A percentile compares a stretch with the other conserved stretches of the same genome.
phyloP scores from a whole-genome alignment of 2,797 vertebrate genomes.

The Cossypha polioptera region DNA sequence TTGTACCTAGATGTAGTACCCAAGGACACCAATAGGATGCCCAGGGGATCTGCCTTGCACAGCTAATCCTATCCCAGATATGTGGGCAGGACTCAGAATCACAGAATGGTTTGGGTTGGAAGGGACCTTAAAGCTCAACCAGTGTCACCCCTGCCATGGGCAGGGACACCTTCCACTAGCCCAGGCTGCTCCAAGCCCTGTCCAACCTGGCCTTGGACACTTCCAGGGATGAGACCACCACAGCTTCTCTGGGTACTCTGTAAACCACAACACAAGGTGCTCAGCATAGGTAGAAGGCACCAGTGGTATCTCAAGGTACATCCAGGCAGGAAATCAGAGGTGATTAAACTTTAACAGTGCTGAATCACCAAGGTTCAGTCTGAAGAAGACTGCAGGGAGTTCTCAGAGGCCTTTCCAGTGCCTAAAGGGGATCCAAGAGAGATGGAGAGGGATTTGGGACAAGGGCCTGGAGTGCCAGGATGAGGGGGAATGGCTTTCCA shows the following conservation, averaged over 20 bases:
- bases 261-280: neutral
- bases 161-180: neutral
- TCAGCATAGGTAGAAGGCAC: neutral
- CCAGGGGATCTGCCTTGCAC: neutral
- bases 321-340: neutral
- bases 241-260: neutral
- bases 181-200: fast-evolving
- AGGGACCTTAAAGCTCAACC: neutral
- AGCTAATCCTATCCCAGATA: neutral
- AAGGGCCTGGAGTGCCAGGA: neutral
- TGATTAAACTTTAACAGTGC: neutral
- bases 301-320: neutral
- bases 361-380: neutral
- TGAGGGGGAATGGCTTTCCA: neutral
- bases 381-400: neutral
- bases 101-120: neutral
- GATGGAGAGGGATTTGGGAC: neutral
- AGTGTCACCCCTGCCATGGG: neutral
- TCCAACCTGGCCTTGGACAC: neutral
- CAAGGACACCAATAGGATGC: neutral
- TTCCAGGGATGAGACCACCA: neutral
- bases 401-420: neutral
- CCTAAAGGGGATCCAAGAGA: neutral
- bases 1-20: neutral
- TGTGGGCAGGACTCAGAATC: neutral